Conservation (phyloP, 1,140 invertebrate species). For the Heliconius eleuchia region DNA sequence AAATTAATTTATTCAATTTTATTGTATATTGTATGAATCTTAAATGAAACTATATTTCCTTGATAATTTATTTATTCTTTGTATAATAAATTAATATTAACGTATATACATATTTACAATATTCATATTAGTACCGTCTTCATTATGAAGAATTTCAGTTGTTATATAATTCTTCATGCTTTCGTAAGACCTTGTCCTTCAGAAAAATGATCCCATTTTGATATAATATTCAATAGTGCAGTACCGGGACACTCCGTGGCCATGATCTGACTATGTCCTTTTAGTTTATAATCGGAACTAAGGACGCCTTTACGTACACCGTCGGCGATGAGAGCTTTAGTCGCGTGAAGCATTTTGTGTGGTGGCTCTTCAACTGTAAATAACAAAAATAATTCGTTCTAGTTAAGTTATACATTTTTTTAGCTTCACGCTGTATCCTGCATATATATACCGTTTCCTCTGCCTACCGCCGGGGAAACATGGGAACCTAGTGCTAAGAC, state of each 20-base stretch:
- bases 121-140: not conserved
- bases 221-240: conserved; percentile 83
- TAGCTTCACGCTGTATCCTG: no score
- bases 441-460: no score
- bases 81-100: not conserved
- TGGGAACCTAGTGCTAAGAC: no score
- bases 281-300: conserved; percentile 83
- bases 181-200: conserved; percentile 12
- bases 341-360: conserved; percentile 82
- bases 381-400: not conserved
- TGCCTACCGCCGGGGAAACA: no score
- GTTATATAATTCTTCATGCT: not conserved
- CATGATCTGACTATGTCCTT: conserved; percentile 86
- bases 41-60: not conserved
- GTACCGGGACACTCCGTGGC: conserved; percentile 87
- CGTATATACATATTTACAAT: not conserved
- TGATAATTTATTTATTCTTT: not conserved
- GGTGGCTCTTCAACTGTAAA: conserved; percentile 82
- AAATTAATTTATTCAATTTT: not conserved
- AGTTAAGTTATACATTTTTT: no score
- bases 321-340: conserved; percentile 82
- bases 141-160: not conserved
- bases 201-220: conserved; percentile 83
- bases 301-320: conserved; percentile 84
- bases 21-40: not conserved